Conservation (phyloP, 2,797 vertebrate genomes). For the Typhlichthys eigenmanni region DNA sequence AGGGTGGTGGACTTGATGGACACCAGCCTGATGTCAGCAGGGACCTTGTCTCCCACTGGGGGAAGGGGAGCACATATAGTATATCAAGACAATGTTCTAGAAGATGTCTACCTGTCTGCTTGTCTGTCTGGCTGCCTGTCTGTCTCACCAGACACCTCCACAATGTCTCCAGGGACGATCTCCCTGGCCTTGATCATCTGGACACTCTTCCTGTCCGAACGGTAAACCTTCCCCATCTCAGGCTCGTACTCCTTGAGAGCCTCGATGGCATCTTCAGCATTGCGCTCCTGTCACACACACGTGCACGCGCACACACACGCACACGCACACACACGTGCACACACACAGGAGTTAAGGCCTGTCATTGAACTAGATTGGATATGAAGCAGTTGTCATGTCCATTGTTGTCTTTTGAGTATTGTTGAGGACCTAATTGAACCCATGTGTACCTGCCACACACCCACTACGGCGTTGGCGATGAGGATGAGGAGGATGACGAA, state of each 20-base stretch:
- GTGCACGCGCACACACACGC: neutral
- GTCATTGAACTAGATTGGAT: neutral
- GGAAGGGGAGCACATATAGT: slow-evolving; percentile 24
- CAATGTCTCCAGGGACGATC: slow-evolving; percentile 91
- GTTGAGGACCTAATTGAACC: too few species aligned
- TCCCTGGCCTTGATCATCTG: slow-evolving; percentile 88
- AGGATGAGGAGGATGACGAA: slow-evolving; percentile 94
- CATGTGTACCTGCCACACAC: slow-evolving; percentile 89
- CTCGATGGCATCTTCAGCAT: slow-evolving; percentile 81
- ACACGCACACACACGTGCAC: neutral
- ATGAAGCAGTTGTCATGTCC: too few species aligned
- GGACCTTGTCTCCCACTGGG: slow-evolving; percentile 85
- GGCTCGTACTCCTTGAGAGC: slow-evolving; percentile 84
- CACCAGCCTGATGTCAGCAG: slow-evolving; percentile 82
- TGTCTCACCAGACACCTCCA: slow-evolving; percentile 91
- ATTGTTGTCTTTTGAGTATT: too few species aligned
- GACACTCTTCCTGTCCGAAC: slow-evolving; percentile 86
- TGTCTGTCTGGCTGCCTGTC: neutral
- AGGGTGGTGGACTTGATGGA: slow-evolving; percentile 83
- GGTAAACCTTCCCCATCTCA: slow-evolving; percentile 91
- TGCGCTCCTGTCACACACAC: slow-evolving; percentile 72
- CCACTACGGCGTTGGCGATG: slow-evolving; percentile 90
- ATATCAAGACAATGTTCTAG: neutral
- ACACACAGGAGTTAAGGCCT: neutral
- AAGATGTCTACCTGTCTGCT: neutral